Base-by-base conservation (phyloP, 2,888 invertebrate species). In the Entomobrya multifasciata region DNA sequence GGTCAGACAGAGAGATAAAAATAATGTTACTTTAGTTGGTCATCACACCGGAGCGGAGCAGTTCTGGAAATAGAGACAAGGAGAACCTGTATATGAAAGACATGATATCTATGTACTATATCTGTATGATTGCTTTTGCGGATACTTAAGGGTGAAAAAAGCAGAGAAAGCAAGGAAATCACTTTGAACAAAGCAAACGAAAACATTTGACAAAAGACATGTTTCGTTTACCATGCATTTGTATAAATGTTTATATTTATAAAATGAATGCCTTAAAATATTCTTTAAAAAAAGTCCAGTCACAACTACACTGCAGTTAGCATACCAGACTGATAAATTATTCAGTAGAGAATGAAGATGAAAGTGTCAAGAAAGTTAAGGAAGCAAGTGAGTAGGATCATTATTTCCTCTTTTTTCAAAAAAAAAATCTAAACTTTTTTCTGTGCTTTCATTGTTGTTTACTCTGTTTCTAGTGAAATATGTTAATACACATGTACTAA, bases 321-420 rank as follows among this genome's bases (percentile, higher is more conserved):
- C 36, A 36, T 8, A 36, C 5, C 36, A 44, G 41, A 4, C 67
- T 41, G 44, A 67, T 67, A 67, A 44, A 67, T 67, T 67, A 67
- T 67, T 67, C 67, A 67, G 4, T 2, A 47, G 44, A n/a, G n/a
- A 67, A 41, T 22, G 67, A 67, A 67, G 67, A 67, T 67, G 67
- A 67, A 67, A 67, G 67, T 67, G 67, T 67, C 44, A 67, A 44
- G 67, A 17, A 65, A n/a, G n/a, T n/a, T n/a, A n/a, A 22, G 25
- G 41, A 67, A 13, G 44, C 41, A 47, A 41, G 65, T 36, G 41
- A 65, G 17, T 65, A 17, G 67, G 67, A 41, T 67, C 67, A 67
- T 41, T 36, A 8, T 36, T 67, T 67, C 25, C 67, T 67, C n/a
- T 20, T 36, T 27, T 60, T 27, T n/a, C 57, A 22, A 57, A 4